Percentiles rank a stretch among this genome's conserved stretches.
These are phyloP conservation scores for Thalassophryne amazonica DNA, from an alignment of 2,797 vertebrate species.

Conservation along the genomic window DNA sequence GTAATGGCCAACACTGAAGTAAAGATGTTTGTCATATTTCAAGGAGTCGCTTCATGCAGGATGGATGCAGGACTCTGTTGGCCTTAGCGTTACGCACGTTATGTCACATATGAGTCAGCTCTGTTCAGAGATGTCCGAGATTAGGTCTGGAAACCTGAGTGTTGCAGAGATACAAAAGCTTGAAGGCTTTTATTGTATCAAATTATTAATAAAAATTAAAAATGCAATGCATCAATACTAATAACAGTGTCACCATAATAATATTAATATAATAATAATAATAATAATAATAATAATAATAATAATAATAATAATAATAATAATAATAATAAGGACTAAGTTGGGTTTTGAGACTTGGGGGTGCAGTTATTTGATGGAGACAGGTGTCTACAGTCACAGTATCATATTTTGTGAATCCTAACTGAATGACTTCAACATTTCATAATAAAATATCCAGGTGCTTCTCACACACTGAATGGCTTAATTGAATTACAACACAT, in stretches of 20 bases:
- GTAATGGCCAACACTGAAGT: too few relatives aligned
- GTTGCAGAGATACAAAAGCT: too few relatives aligned
- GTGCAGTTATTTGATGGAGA: not conserved
- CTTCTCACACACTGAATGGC: conserved; percentile 27
- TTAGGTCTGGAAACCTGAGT: too few relatives aligned
- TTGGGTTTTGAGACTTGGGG: not conserved
- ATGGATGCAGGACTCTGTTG: too few relatives aligned
- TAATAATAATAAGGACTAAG: not conserved
- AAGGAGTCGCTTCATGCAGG: too few relatives aligned
- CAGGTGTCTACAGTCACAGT: too few relatives aligned
- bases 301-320: not conserved
- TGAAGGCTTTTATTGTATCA: too few relatives aligned
- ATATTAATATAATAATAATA: not conserved
- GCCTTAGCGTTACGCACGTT: too few relatives aligned
- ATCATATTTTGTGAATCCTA: not conserved
- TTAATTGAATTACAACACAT: conserved; percentile 48
- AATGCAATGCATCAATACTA: not conserved
- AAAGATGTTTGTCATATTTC: too few relatives aligned
- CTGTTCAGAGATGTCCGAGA: too few relatives aligned
- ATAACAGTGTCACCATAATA: not conserved
- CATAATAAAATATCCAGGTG: conserved; percentile 39
- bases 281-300: not conserved
- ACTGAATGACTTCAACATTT: conserved; percentile 28
- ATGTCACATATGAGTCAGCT: too few relatives aligned
- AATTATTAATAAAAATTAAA: too few relatives aligned